Conservation (phyloP, 2,797 vertebrate genomes). For the Alfaro cultratus region DNA sequence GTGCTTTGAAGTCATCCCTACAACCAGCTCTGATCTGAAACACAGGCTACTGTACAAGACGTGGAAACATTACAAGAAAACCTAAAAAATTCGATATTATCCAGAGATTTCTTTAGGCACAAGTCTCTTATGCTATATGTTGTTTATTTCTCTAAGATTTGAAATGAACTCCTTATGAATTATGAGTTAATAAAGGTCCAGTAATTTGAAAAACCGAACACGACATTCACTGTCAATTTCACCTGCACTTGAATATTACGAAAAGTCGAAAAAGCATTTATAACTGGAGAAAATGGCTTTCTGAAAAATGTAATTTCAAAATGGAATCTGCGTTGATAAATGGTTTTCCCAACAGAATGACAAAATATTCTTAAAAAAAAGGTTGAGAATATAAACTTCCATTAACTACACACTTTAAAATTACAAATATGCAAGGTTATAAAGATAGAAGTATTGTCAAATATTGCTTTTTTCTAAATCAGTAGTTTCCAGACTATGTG, state of each 20-base stretch:
- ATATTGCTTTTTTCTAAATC: not conserved
- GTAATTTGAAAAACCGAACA: not conserved
- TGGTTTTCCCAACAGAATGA: not conserved
- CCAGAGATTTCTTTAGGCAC: not conserved
- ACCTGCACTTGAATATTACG: not conserved
- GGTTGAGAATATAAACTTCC: not conserved
- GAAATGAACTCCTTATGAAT: not conserved
- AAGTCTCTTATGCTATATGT: not conserved
- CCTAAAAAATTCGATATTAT: not conserved
- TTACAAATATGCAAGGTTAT: not conserved
- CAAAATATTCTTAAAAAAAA: not conserved
- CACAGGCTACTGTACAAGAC: conserved; percentile 58
- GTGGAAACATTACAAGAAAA: conserved; percentile 53
- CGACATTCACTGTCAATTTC: not conserved
- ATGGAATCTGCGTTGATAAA: not conserved
- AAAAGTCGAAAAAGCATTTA: not conserved
- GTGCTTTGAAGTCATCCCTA: conserved; percentile 65
- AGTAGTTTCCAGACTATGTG: not conserved
- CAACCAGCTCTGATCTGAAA: conserved; percentile 61
- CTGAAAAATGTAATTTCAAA: not conserved
- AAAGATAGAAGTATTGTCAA: not conserved
- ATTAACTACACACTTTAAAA: not conserved
- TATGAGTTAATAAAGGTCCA: not conserved
- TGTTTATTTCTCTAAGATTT: not conserved
- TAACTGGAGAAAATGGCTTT: not conserved